phyloP scores from a whole-genome alignment of 2,113 vertebrate genomes.

The Paratilapia polleni region DNA sequence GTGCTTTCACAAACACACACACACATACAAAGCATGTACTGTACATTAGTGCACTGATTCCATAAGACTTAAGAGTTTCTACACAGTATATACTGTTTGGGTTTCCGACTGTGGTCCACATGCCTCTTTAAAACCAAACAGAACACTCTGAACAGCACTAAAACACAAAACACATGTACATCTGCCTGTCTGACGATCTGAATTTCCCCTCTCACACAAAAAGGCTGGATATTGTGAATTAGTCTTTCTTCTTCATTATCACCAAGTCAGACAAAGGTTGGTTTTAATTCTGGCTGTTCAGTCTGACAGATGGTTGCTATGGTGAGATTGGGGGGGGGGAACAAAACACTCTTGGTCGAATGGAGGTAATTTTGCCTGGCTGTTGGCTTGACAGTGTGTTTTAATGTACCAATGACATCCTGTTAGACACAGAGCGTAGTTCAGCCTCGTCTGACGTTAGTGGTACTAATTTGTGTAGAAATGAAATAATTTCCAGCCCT shows the following conservation, averaged over 20 bases:
- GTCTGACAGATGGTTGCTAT: conserved; percentile 66
- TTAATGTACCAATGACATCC: conserved; percentile 64
- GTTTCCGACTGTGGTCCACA: conserved; percentile 42
- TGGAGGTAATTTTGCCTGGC: conserved; percentile 62
- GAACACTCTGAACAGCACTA: background rate
- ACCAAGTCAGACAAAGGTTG: background rate
- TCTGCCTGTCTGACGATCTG: conserved; percentile 31
- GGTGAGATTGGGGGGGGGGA: conserved; percentile 13
- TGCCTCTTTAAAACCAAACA: conserved; percentile 44
- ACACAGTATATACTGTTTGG: conserved; percentile 34
- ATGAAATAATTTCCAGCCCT: conserved; percentile 65
- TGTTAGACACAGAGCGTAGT: conserved; percentile 51
- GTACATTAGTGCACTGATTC: conserved; percentile 49
- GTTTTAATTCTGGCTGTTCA: conserved; percentile 19
- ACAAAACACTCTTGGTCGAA: conserved; percentile 45
- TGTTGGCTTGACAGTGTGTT: conserved; percentile 53
- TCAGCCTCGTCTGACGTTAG: conserved; percentile 62
- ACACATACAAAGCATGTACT: conserved; percentile 32
- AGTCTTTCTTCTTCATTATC: background rate
- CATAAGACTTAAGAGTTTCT: conserved; percentile 15
- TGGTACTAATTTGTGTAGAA: conserved; percentile 53
- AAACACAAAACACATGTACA: conserved; percentile 60
- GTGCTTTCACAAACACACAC: background rate
- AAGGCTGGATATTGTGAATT: conserved; percentile 6
- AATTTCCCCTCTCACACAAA: conserved; percentile 8